Conservation (phyloP, 2,113 vertebrate species). For the Cyanoliseus patagonus region DNA sequence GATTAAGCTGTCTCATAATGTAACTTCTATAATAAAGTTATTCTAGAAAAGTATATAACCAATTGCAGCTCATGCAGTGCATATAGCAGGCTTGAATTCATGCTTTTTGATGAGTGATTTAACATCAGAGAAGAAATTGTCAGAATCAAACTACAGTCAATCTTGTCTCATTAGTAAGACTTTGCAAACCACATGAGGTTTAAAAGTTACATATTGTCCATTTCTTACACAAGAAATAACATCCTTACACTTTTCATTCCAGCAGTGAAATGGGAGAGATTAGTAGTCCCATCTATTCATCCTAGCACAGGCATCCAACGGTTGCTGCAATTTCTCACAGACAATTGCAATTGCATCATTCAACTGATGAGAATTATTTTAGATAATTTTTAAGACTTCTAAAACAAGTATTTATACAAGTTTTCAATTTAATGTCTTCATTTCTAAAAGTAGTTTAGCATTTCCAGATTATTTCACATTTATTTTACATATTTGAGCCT, state of each 20-base stretch:
- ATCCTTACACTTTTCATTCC: not conserved
- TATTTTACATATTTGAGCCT: not conserved
- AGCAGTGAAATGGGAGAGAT: not conserved
- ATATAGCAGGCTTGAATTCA: not conserved
- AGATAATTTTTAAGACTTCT: not conserved
- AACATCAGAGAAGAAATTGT: not conserved
- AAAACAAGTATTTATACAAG: not conserved
- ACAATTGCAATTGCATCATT: not conserved
- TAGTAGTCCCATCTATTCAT: not conserved
- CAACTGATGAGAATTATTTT: not conserved
- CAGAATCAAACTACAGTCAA: not conserved
- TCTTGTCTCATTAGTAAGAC: not conserved
- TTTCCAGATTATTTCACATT: not conserved
- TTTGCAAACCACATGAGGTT: not conserved
- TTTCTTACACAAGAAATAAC: not conserved
- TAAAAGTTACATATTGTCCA: not conserved
- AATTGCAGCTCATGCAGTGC: not conserved
- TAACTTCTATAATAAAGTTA: not conserved
- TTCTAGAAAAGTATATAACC: not conserved
- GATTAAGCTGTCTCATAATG: not conserved
- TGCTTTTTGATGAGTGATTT: not conserved
- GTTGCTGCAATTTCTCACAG: not conserved
- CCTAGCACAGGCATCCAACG: fast-evolving
- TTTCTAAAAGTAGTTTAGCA: not conserved
- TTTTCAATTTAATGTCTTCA: not conserved